phyloP scores from a whole-genome alignment of 2,888 invertebrate genomes.

The Meiosimyza platycephala region DNA sequence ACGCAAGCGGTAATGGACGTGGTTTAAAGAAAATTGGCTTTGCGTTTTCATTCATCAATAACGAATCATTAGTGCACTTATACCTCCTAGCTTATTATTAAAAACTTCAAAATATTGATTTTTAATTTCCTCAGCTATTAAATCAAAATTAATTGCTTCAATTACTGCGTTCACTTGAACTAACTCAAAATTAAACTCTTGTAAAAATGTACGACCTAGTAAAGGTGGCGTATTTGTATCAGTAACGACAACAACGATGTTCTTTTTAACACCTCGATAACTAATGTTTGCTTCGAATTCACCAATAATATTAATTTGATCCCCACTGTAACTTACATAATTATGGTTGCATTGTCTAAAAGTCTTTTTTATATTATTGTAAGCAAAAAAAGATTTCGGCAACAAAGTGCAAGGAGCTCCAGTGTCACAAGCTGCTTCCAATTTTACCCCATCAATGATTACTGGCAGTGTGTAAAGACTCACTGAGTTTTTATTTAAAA shows the following conservation, averaged over 20 bases:
- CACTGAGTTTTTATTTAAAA: slow-evolving; percentile 18
- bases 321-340: too few relatives aligned
- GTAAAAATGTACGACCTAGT: slow-evolving; percentile 34
- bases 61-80: too few relatives aligned
- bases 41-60: too few relatives aligned
- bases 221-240: slow-evolving; percentile 23
- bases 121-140: slow-evolving; percentile 20
- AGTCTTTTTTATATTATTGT: too few relatives aligned
- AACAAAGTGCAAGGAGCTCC: too few relatives aligned
- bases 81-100: background rate
- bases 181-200: slow-evolving; percentile 27
- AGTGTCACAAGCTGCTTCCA: slow-evolving; percentile 8
- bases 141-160: background rate
- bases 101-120: background rate
- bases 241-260: too few relatives aligned
- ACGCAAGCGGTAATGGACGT: slow-evolving; percentile 3
- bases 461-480: slow-evolving; percentile 31
- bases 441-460: slow-evolving; percentile 27
- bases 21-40: slow-evolving; percentile 9
- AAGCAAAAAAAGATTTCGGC: too few relatives aligned
- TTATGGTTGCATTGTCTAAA: too few relatives aligned
- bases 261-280: too few relatives aligned
- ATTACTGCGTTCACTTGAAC: background rate
- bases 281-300: too few relatives aligned
- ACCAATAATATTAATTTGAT: too few relatives aligned